These are phyloP conservation scores for Solenodon paradoxus DNA, from an alignment of 2,113 vertebrate genomes.

Conservation along the genomic window DNA sequence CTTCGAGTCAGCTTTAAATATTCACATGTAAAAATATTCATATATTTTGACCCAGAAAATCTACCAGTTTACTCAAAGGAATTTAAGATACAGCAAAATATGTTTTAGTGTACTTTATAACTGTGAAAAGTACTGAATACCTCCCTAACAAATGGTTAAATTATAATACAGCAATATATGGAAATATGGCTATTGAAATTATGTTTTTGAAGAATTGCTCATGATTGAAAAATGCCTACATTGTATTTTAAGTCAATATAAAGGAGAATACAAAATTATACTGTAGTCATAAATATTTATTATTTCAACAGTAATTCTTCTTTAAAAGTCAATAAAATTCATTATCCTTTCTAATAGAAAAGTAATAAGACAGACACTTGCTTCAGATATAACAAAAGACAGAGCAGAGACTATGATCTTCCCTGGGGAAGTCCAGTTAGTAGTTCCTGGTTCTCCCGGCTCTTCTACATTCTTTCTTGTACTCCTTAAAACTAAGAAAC, in stretches of 20 bases:
- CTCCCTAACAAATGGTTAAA: conserved; percentile 7
- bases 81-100: background rate
- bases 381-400: background rate
- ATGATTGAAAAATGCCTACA: conserved; percentile 14
- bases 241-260: conserved; percentile 17
- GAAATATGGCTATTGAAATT: background rate
- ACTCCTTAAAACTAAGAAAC: background rate
- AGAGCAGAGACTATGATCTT: background rate
- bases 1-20: background rate
- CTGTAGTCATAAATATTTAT: background rate
- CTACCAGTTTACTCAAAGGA: background rate
- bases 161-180: background rate
- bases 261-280: background rate
- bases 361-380: conserved; percentile 10
- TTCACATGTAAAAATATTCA: background rate
- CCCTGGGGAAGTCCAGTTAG: background rate
- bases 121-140: background rate
- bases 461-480: background rate
- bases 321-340: conserved; percentile 12
- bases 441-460: background rate
- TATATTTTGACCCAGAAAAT: background rate
- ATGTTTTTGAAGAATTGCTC: conserved; percentile 21
- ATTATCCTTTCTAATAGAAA: conserved; percentile 20
- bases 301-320: conserved; percentile 27
- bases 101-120: background rate